These are phyloP conservation scores for Chrysodeixis includens DNA, from an alignment of 2,888 invertebrate genomes.

Conservation along the genomic window DNA sequence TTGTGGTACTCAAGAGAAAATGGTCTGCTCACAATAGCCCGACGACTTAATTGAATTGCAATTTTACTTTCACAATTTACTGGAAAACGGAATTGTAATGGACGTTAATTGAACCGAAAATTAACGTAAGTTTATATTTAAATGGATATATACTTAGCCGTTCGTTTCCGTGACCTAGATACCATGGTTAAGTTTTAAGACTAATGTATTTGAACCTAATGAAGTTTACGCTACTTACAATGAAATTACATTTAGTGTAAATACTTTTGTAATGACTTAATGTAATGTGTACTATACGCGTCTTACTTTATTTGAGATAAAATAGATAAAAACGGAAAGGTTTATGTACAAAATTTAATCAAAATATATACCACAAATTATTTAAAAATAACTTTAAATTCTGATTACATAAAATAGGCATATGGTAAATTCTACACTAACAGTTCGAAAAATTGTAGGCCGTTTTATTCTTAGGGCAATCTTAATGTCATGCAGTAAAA, in stretches of 20 bases:
- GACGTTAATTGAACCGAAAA: slow-evolving; percentile 58
- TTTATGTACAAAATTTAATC: no score
- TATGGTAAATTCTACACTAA: no score
- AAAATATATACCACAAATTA: no score
- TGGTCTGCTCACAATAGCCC: slow-evolving; percentile 42
- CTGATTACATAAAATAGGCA: no score
- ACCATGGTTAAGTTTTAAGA: slow-evolving; percentile 16
- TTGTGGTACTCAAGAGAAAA: slow-evolving; percentile 33
- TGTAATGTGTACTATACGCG: no score
- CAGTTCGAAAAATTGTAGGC: no score
- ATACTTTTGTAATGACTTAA: no score
- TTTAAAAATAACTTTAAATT: no score
- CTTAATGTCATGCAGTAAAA: no score
- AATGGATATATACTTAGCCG: slow-evolving; percentile 26
- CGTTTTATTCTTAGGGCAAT: no score
- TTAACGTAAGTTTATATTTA: slow-evolving; percentile 49
- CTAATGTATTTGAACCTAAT: slow-evolving; percentile 3
- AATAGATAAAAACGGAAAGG: no score
- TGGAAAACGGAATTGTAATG: slow-evolving; percentile 57
- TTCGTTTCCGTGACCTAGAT: slow-evolving; percentile 20
- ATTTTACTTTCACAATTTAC: slow-evolving; percentile 57
- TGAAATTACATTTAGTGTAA: not conserved
- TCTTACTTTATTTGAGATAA: no score
- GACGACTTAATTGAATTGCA: slow-evolving; percentile 55
- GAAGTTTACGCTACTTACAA: not conserved